A percentile compares a stretch with the other conserved stretches of the same genome.
Conservation (phyloP, 2,888 invertebrate genomes). For the Gnatocerus cornutus region DNA sequence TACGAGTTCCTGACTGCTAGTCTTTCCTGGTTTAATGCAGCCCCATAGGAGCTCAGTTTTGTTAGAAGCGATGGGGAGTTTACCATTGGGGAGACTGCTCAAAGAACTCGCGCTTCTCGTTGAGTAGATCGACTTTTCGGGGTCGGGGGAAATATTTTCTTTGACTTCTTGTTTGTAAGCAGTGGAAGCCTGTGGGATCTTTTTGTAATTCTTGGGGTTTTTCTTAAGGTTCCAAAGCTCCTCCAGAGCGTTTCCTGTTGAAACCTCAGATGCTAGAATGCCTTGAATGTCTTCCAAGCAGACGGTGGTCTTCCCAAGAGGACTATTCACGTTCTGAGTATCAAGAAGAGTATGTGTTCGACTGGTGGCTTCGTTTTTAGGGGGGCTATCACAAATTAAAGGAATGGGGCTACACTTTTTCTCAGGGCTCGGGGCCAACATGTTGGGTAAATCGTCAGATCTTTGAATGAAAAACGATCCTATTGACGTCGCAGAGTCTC, state of each 20-base stretch:
- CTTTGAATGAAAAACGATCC: constrained; percentile 71
- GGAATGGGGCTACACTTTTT: constrained; percentile 59
- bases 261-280: constrained; percentile 39
- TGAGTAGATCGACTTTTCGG: constrained; percentile 48
- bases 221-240: constrained; percentile 37
- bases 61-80: constrained; percentile 74
- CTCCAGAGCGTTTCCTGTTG: constrained; percentile 56
- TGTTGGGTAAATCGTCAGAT: constrained; percentile 68
- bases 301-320: constrained; percentile 10
- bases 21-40: constrained; percentile 74
- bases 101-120: constrained; percentile 64
- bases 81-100: constrained; percentile 65
- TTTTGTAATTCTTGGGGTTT: constrained; percentile 27
- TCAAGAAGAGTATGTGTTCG: constrained; percentile 34
- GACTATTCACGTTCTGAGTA: too few relatives aligned
- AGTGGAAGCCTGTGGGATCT: neutral
- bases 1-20: constrained; percentile 73
- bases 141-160: constrained; percentile 26
- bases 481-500: constrained; percentile 65
- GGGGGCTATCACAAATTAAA: constrained; percentile 60
- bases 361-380: too few relatives aligned
- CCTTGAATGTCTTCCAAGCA: constrained; percentile 10
- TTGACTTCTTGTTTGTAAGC: neutral
- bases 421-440: constrained; percentile 59
- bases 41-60: constrained; percentile 76